Conservation (phyloP, 2,113 vertebrate species). For the Calyptomena viridis region DNA sequence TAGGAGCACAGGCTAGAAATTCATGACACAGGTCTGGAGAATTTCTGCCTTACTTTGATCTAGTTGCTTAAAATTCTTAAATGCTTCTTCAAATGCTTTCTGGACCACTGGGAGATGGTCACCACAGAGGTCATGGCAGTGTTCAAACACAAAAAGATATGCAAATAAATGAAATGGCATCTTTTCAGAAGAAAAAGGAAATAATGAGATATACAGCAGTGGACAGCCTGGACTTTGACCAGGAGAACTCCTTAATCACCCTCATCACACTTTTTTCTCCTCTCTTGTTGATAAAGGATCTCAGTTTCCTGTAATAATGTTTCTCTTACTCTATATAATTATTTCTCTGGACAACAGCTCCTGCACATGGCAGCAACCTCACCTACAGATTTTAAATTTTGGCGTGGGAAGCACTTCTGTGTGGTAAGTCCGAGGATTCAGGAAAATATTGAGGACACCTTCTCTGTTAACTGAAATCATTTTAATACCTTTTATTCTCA, state of each 20-base stretch:
- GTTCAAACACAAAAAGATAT: background rate
- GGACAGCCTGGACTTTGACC: background rate
- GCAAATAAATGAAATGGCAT: background rate
- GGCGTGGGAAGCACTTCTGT: background rate
- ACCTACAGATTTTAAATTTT: background rate
- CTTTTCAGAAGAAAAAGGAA: background rate
- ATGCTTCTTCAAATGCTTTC: no score
- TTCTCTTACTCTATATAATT: background rate
- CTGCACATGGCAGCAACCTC: background rate
- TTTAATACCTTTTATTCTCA: background rate
- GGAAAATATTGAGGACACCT: background rate
- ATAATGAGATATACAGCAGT: background rate
- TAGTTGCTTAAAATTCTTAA: background rate
- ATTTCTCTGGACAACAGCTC: background rate
- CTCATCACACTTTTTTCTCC: background rate
- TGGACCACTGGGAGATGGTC: background rate
- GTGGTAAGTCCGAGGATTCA: background rate
- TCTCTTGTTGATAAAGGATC: background rate
- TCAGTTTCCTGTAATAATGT: fast-evolving
- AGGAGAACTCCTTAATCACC: background rate
- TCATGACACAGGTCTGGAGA: background rate
- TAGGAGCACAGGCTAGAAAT: background rate
- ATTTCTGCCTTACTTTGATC: background rate
- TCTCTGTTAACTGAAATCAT: background rate
- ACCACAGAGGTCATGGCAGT: background rate